Evolutionary conservation across 2,888 invertebrate genomes (phyloP).

Genomic region (Yponomeuta sedellus): DNA sequence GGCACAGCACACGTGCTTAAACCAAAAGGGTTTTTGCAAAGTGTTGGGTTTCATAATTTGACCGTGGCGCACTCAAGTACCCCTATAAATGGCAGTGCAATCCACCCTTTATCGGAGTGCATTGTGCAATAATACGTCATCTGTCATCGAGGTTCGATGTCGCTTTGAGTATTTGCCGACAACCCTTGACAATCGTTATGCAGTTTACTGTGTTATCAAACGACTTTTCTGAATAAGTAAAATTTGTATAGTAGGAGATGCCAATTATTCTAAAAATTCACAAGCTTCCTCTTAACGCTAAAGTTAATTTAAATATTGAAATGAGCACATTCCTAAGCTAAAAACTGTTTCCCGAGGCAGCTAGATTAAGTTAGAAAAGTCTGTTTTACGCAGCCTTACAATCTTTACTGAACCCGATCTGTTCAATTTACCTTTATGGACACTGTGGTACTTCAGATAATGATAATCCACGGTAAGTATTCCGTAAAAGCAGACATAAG

Average conservation of each 20-base stretch:
- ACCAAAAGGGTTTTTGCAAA: conserved; percentile 46
- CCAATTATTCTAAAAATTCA: too few relatives aligned
- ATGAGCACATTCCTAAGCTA: too few relatives aligned
- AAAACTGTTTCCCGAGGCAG: too few relatives aligned
- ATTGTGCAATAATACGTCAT: conserved; percentile 72
- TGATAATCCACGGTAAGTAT: conserved; percentile 1
- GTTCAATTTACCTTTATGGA: background rate
- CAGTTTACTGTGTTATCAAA: background rate
- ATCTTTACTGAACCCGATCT: background rate
- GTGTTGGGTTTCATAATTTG: conserved; percentile 61
- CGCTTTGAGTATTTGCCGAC: conserved; percentile 64
- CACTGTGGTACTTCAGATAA: background rate
- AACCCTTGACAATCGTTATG: conserved; percentile 15
- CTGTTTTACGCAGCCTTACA: background rate
- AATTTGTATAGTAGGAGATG: too few relatives aligned
- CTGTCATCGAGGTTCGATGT: conserved; percentile 46
- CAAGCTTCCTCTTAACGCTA: too few relatives aligned
- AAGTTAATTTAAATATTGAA: too few relatives aligned
- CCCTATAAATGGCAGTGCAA: conserved; percentile 72
- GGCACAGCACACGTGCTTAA: conserved; percentile 50
- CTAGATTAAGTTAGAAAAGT: conserved; percentile 8
- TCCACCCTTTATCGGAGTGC: conserved; percentile 61
- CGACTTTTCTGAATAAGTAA: background rate
- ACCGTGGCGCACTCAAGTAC: conserved; percentile 48
- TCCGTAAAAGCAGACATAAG: background rate